Base-by-base conservation (phyloP, 1,140 invertebrate genomes). In the Lasioglossum albipes region DNA sequence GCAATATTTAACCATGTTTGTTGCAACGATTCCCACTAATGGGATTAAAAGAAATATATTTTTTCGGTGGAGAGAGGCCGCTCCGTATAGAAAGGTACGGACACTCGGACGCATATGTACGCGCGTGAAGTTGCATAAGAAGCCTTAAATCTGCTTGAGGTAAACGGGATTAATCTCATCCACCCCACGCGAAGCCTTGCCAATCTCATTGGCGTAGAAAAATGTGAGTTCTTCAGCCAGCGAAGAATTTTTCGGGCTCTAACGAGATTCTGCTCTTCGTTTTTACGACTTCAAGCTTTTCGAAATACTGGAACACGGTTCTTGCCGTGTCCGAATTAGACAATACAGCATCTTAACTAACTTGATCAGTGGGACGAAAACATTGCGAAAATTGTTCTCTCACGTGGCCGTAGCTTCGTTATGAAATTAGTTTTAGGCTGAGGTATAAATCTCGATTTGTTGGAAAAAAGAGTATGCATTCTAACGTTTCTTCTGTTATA, bases 81-180 rank as follows among this genome's bases (percentile, higher is more conserved):
- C 9, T n/a, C 45, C 16, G 57, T 62, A 73, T 52, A 65, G n/a
- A 68, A 31, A 20, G 52, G 20, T 64, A 61, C 66, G 52, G 78
- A 68, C 52, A 49, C 68, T 31, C 41, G 57, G 67, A 79, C 81
- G 69, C 85, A 77, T 82, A 81, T 61, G 57, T 82, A 89, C 69
- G 76, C 83, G 84, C 88, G 78, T 91, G 89, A 86, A 91, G 89
- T 90, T 92, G 91, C 91, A 91, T 88, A 88, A 88, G 93, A 93
- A 93, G 91, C 93, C 93, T 89, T 92, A 91, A 92, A 90, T 90
- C 88, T 93, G 90, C 90, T 79, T 80, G 83, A 88, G 78, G 91
- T 91, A 93, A 93, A 93, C 90, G 91, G 91, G 92, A 93, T 93
- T 93, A 93, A 93, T 93, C 89, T 90, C 87, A 85, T 87, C 89